A percentile compares a stretch with the other conserved stretches of the same genome.
These are phyloP conservation scores for Tonatia bakeri DNA, from an alignment of 2,113 vertebrate species.

Conservation along the genomic window DNA sequence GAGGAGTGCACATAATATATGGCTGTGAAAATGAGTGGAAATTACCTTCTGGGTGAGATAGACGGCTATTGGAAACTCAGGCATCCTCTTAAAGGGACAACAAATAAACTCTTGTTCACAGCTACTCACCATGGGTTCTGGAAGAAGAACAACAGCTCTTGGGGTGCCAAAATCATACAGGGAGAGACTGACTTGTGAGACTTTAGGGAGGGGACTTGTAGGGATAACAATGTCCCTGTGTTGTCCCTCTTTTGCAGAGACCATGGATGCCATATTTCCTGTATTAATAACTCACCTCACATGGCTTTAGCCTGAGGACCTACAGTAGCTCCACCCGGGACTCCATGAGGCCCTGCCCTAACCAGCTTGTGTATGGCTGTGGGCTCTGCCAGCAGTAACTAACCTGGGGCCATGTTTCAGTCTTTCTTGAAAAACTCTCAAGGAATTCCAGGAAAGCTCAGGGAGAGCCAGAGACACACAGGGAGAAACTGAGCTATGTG, in stretches of 20 bases:
- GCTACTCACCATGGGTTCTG: not conserved
- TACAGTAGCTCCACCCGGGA: not conserved
- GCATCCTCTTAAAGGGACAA: not conserved
- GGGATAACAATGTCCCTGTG: not conserved
- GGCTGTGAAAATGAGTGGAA: not conserved
- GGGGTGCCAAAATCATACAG: not conserved
- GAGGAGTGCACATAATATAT: not conserved
- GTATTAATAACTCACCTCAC: not conserved
- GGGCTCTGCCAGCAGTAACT: not conserved
- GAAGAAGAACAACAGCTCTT: not conserved
- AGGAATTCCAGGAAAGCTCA: not conserved
- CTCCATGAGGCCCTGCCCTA: not conserved
- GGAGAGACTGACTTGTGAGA: not conserved
- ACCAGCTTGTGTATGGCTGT: not conserved
- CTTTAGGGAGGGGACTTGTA: not conserved
- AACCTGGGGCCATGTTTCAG: not conserved
- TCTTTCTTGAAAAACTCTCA: not conserved
- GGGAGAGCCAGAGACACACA: not conserved
- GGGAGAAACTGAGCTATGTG: not conserved
- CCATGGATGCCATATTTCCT: not conserved
- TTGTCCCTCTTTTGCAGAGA: not conserved
- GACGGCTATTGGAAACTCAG: not conserved
- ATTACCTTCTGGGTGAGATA: not conserved
- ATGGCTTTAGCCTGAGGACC: not conserved
- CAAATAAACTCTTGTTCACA: not conserved